Conservation (phyloP, 92 coral and sea anemone genomes). For the Palythoa caribaeorum region DNA sequence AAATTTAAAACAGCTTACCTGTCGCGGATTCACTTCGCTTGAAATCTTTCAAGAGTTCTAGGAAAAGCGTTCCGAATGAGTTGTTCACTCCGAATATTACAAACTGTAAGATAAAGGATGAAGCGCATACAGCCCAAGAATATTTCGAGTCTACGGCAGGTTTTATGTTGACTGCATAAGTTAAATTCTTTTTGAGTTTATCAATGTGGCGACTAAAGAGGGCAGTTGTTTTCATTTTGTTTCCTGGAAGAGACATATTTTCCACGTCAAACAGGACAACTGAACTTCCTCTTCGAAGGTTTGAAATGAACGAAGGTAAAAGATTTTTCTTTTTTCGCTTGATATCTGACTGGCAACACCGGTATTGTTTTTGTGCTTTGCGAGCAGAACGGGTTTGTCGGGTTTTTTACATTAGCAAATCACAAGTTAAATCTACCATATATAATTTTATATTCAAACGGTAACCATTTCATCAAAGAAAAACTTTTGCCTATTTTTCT, state of each 20-base stretch:
- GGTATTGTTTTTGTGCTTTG: constrained; percentile 18
- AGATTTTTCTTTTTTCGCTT: neutral
- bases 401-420: neutral
- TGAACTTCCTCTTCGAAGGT: constrained; percentile 3
- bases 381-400: constrained; percentile 42
- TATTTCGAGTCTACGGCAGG: constrained; percentile 32
- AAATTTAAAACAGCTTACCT: constrained; percentile 8
- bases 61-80: constrained; percentile 39
- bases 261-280: neutral
- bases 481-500: neutral
- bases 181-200: neutral
- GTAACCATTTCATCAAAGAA: neutral
- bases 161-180: constrained; percentile 4
- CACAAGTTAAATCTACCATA: neutral
- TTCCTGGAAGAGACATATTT: neutral
- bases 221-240: neutral
- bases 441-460: neutral
- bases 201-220: neutral
- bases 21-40: constrained; percentile 38
- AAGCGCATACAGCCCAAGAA: constrained; percentile 38
- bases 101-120: constrained; percentile 40
- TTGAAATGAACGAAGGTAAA: neutral
- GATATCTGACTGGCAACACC: constrained; percentile 36
- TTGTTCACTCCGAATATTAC: constrained; percentile 20
- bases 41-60: constrained; percentile 39